Evolutionary conservation across 2,113 vertebrate species (phyloP).

Genomic region (Paramisgurnus dabryanus): DNA sequence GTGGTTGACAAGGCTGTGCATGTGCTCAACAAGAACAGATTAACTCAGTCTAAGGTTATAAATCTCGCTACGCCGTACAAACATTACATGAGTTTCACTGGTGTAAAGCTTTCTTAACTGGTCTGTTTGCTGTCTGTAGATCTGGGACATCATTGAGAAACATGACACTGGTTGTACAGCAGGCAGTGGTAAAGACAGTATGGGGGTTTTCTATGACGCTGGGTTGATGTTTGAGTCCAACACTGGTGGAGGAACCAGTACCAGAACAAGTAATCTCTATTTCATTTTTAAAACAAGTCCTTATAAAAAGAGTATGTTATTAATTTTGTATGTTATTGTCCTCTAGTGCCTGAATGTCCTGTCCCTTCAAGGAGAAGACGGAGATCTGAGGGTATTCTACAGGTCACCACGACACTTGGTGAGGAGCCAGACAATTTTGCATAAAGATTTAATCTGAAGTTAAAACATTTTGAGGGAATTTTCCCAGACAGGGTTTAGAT

Average conservation of each 20-base stretch:
- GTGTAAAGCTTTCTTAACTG: neutral
- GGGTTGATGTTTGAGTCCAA: conserved; percentile 65
- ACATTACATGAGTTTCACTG: too few species aligned
- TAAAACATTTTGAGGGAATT: too few species aligned
- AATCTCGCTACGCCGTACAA: neutral
- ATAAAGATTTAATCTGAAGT: too few species aligned
- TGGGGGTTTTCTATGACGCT: conserved; percentile 71
- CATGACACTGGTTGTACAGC: conserved; percentile 69
- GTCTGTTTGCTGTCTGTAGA: conserved; percentile 46
- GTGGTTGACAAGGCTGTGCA: conserved; percentile 71
- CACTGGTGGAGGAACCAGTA: conserved; percentile 52
- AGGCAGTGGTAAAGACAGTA: conserved; percentile 64
- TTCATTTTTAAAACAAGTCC: neutral
- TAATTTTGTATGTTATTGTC: neutral
- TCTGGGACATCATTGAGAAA: conserved; percentile 70
- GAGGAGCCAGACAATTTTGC: neutral
- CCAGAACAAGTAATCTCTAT: conserved; percentile 60
- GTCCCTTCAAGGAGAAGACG: conserved; percentile 34
- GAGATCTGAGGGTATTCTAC: conserved; percentile 54
- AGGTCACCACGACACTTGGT: conserved; percentile 56
- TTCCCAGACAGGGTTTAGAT: too few species aligned
- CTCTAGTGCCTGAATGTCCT: conserved; percentile 58
- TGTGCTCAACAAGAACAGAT: conserved; percentile 65
- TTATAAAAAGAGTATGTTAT: neutral
- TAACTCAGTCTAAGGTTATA: conserved; percentile 70